Percentiles rank a stretch among this genome's conserved stretches.
Evolutionary conservation across 2,888 invertebrate species (phyloP).

Genomic region (Nomada ruficornis): DNA sequence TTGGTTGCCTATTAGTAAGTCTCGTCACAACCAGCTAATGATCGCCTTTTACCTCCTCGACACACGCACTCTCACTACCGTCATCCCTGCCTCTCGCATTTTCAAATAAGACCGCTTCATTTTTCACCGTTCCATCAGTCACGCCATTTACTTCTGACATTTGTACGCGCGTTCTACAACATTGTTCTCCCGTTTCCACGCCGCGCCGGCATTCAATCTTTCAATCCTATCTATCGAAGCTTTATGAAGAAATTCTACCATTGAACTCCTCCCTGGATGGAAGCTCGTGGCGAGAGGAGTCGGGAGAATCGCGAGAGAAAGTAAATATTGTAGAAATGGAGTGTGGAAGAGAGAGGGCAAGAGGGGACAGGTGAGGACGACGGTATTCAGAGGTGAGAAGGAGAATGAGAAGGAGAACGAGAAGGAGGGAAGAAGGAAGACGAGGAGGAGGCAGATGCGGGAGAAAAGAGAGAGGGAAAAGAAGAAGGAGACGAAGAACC

Average conservation of each 20-base stretch:
- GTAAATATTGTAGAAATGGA: no score
- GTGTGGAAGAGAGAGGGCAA: background rate
- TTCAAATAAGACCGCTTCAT: slow-evolving; percentile 16
- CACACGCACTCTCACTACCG: slow-evolving; percentile 42
- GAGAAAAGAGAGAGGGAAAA: slow-evolving; percentile 40
- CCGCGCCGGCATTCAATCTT: no score
- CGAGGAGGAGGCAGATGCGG: slow-evolving; percentile 12
- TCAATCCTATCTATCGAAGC: no score
- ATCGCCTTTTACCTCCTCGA: slow-evolving; percentile 69
- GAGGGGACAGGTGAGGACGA: background rate
- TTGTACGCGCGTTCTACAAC: background rate
- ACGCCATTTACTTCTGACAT: background rate
- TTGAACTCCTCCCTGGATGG: no score
- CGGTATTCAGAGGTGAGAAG: background rate
- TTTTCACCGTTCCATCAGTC: background rate
- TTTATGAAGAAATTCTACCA: no score
- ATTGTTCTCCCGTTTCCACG: no score
- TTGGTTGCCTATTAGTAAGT: slow-evolving; percentile 80
- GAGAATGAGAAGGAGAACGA: background rate
- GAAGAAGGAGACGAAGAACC: slow-evolving; percentile 72
- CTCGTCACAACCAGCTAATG: slow-evolving; percentile 80
- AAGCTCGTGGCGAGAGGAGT: no score
- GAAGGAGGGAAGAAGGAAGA: background rate
- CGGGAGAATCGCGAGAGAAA: no score
- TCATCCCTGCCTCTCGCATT: slow-evolving; percentile 37